Base-by-base conservation (phyloP, 2,888 invertebrate species). In the Ptychoptera albimana region DNA sequence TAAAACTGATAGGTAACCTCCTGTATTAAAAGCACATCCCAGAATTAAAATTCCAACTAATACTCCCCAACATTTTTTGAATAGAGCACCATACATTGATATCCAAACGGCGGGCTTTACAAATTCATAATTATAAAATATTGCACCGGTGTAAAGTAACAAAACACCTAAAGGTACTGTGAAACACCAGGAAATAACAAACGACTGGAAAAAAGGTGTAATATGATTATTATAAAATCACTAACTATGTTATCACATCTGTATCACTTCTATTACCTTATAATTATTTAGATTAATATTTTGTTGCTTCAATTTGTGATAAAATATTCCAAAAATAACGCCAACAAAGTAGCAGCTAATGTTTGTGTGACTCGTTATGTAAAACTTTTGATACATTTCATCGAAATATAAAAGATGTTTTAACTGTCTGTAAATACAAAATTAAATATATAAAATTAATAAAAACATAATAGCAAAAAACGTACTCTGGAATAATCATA, bases 401-500 rank as follows among this genome's bases (percentile, higher is more conserved):
- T 67, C 60, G 0, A 46, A 40, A 0, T 53, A 54, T 53, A 66
- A 69, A 1, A 68, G 46, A 35, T 51, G 57, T 6, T 68, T 63
- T 43, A 58, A 63, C 0, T 58, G 48, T 48, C 69, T 69, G 57
- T 1, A 50, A 50, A 40, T 8, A 32, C 15, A 37, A 15, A 39
- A 32, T 8, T 12, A 34, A 46, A 13, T 44, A 38, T 13, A 23
- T n/a, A 14, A 10, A 32, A 31, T 16, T 14, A 5, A 12, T 12
- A 34, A 15, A 12, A 8, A 5, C 31, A 9, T 12, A 11, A n/a
- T 14, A n/a, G n/a, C n/a, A 41, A 12, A n/a, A 11, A 8, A 42
- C 68, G 62, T 49, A 69, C 70, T 70, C 70, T 2, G 69, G 69
- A 0, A 63, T 52, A 48, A 68, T 66, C 46, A 68, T 54, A 1